Evolutionary conservation across 2,888 invertebrate genomes (phyloP).

Genomic region (Limenitis camilla): DNA sequence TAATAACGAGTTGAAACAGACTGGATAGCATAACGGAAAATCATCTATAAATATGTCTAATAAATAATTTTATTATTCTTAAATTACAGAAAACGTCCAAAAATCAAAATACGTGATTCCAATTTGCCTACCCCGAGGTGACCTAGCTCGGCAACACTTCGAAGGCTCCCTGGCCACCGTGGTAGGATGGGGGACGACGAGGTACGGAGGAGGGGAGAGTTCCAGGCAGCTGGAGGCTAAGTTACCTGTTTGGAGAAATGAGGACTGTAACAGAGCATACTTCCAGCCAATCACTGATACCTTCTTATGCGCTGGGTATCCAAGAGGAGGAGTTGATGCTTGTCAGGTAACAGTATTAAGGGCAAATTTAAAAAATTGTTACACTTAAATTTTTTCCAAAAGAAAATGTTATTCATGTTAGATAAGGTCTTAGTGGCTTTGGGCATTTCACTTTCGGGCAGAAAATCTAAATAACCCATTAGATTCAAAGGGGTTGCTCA

Average conservation of each 20-base stretch:
- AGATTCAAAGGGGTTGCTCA: too few species aligned
- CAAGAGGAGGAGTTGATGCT: conserved; percentile 93
- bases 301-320: conserved; percentile 92
- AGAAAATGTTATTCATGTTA: too few species aligned
- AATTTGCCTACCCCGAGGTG: conserved; percentile 84
- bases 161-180: conserved; percentile 89
- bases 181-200: conserved; percentile 94
- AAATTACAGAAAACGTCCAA: conserved; percentile 76
- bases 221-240: conserved; percentile 88
- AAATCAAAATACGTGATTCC: conserved; percentile 91
- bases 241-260: conserved; percentile 91
- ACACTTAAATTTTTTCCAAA: too few species aligned
- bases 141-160: conserved; percentile 70
- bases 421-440: too few species aligned
- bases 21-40: too few species aligned
- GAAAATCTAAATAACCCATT: too few species aligned
- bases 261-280: conserved; percentile 91
- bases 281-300: conserved; percentile 94
- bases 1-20: too few species aligned
- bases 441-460: too few species aligned
- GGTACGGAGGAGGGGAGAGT: conserved; percentile 91
- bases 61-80: too few species aligned
- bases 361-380: too few species aligned
- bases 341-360: conserved; percentile 79
- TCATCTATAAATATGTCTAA: too few species aligned